Percentiles rank a stretch among this genome's conserved stretches.
phyloP scores from a whole-genome alignment of 2,888 invertebrate genomes.

The Ichneumoninae sp. region DNA sequence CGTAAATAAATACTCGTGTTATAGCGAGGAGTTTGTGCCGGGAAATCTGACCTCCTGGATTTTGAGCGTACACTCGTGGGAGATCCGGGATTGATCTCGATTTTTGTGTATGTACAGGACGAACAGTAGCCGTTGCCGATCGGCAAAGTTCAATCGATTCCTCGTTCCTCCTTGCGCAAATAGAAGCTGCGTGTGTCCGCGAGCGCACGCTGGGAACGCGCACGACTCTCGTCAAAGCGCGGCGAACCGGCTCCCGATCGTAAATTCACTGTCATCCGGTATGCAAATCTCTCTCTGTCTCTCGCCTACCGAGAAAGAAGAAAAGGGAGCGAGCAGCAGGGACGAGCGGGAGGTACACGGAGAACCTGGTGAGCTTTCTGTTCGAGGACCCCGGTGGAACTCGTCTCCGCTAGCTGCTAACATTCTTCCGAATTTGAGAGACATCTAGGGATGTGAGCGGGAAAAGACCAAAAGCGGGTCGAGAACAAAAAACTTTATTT shows the following conservation, averaged over 20 bases:
- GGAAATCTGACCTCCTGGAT: too few species aligned
- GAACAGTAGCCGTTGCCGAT: conserved; percentile 9
- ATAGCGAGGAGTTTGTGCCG: too few species aligned
- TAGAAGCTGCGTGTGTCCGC: conserved; percentile 13
- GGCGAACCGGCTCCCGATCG: conserved; percentile 34
- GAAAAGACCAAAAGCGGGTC: too few species aligned
- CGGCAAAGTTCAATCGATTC: conserved; percentile 33
- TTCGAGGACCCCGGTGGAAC: not conserved
- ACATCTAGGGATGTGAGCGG: not conserved
- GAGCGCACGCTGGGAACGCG: not conserved
- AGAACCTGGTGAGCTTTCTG: not conserved
- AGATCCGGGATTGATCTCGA: not conserved
- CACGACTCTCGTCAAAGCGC: conserved; percentile 25
- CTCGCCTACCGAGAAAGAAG: conserved; percentile 3
- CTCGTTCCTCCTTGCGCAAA: not conserved
- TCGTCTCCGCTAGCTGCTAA: not conserved
- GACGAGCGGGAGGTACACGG: not conserved
- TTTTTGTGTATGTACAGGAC: not conserved
- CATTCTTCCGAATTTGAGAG: not conserved
- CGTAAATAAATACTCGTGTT: too few species aligned
- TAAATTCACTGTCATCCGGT: conserved; percentile 50
- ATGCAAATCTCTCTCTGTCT: conserved; percentile 35
- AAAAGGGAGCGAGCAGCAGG: not conserved
- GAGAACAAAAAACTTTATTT: not conserved
- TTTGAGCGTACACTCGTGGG: not conserved